phyloP scores from a whole-genome alignment of 2,888 invertebrate genomes.

The Digitonthophagus gazella region DNA sequence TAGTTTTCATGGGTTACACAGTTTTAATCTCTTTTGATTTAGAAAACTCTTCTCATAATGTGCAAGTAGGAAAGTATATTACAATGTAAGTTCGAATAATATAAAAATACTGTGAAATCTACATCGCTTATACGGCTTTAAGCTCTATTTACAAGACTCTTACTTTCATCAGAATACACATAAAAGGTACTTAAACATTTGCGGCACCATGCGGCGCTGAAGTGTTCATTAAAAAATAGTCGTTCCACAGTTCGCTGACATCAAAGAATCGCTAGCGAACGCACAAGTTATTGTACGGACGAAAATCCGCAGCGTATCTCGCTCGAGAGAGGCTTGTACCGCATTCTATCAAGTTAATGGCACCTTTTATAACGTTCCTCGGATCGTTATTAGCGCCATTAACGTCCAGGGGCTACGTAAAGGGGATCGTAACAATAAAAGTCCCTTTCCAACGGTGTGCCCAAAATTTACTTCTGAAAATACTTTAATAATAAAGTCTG shows the following conservation, averaged over 20 bases:
- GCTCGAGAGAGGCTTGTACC: neutral
- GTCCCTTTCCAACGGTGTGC: neutral
- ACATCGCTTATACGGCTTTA: too few relatives aligned
- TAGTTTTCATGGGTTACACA: too few relatives aligned
- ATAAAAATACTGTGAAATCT: too few relatives aligned
- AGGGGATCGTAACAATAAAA: neutral
- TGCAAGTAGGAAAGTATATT: too few relatives aligned
- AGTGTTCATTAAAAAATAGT: slow-evolving; percentile 25
- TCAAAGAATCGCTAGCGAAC: slow-evolving; percentile 22
- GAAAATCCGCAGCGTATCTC: neutral
- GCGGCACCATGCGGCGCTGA: slow-evolving; percentile 22
- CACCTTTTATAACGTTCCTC: slow-evolving; percentile 11
- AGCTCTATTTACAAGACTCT: neutral
- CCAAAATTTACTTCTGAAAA: neutral
- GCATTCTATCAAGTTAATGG: slow-evolving; percentile 14
- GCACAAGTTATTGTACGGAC: slow-evolving; percentile 21
- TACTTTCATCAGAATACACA: neutral
- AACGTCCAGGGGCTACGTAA: slow-evolving; percentile 7
- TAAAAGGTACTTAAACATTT: slow-evolving; percentile 10
- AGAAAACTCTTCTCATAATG: too few relatives aligned
- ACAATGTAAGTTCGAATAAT: too few relatives aligned
- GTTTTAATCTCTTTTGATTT: too few relatives aligned
- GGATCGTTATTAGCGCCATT: slow-evolving; percentile 10
- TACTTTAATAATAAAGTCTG: neutral
- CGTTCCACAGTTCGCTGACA: slow-evolving; percentile 24